Percentiles rank a stretch among this genome's conserved stretches.
phyloP scores from a whole-genome alignment of 1,140 invertebrate genomes.

The Bombus consobrinus region DNA sequence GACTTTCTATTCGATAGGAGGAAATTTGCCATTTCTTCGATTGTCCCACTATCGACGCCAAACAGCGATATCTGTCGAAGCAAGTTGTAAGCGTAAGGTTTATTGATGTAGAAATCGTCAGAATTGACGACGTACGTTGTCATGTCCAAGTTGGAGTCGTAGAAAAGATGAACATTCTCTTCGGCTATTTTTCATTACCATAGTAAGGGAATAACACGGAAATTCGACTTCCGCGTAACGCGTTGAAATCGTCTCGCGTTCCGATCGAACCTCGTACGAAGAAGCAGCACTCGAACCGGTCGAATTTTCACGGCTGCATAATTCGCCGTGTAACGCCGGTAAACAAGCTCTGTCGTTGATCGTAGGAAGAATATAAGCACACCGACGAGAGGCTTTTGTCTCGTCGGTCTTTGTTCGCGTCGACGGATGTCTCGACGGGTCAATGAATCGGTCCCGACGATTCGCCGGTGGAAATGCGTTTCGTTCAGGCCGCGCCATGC shows the following conservation, averaged over 20 bases:
- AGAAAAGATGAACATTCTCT: no score
- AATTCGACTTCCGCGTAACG: background rate
- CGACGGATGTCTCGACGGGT: conserved; percentile 69
- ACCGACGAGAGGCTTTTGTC: conserved; percentile 60
- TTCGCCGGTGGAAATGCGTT: conserved; percentile 64
- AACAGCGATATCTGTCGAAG: no score
- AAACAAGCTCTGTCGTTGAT: conserved; percentile 44
- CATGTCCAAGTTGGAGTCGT: no score
- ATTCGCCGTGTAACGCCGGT: background rate
- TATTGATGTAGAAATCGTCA: no score
- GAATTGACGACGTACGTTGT: no score
- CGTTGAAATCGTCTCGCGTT: no score
- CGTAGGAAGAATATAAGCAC: conserved; percentile 59
- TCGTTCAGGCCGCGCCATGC: conserved; percentile 44
- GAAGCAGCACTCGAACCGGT: background rate
- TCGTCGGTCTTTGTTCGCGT: conserved; percentile 64
- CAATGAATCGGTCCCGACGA: conserved; percentile 69
- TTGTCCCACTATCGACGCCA: no score
- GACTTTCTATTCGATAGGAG: no score
- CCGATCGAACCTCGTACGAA: background rate
- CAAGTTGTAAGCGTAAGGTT: no score
- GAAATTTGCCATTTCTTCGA: no score
- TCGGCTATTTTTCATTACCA: no score
- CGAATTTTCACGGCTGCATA: conserved; percentile 26
- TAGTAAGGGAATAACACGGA: no score